phyloP scores from a whole-genome alignment of 92 coral and sea anemone species.

The Bergia sp. region DNA sequence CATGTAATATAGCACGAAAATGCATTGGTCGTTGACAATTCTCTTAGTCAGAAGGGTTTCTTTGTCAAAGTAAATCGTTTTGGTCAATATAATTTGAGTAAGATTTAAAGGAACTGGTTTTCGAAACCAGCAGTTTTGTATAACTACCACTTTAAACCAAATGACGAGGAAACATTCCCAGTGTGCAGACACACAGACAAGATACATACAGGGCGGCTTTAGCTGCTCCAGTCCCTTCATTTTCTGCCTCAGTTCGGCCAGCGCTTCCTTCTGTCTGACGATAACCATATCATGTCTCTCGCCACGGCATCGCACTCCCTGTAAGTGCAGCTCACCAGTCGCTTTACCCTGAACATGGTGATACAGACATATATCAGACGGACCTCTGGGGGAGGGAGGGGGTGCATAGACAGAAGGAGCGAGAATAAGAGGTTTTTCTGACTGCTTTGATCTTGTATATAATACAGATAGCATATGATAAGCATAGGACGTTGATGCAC shows the following conservation, averaged over 20 bases:
- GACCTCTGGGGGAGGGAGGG: neutral
- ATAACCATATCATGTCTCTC: constrained; percentile 90
- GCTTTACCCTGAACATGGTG: constrained; percentile 57
- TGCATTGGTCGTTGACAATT: no score
- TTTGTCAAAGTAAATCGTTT: no score
- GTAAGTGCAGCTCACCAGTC: constrained; percentile 61
- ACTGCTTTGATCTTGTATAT: no score
- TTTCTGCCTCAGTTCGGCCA: constrained; percentile 82
- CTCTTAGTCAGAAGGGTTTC: no score
- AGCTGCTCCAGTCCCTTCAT: constrained; percentile 85
- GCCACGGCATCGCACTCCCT: constrained; percentile 85
- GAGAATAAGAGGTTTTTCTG: no score
- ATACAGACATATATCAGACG: neutral
- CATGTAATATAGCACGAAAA: no score
- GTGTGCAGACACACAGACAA: neutral
- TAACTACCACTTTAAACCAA: neutral
- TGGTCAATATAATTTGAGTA: no score
- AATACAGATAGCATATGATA: no score
- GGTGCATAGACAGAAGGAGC: neutral
- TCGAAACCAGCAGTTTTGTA: neutral
- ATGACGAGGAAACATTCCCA: neutral
- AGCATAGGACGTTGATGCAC: no score
- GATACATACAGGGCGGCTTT: constrained; percentile 84
- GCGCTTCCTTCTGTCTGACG: constrained; percentile 85
- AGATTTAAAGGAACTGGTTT: no score